Conservation (phyloP, 2,888 invertebrate genomes). For the Acanthoscelides obtectus region DNA sequence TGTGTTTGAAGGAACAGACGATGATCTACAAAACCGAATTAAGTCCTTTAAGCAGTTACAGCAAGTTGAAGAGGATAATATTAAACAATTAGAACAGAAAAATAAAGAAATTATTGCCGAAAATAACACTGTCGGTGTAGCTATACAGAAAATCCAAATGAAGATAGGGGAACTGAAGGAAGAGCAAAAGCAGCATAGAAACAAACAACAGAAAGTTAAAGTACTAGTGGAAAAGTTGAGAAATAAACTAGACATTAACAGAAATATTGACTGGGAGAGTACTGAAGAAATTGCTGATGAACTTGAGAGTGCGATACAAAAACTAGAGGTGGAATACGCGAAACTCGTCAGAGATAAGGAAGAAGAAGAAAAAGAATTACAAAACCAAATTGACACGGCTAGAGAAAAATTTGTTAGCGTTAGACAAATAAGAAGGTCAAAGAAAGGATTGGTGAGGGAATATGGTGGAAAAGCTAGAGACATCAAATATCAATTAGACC, state of each 20-base stretch:
- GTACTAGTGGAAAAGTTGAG: constrained; percentile 40
- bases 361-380: constrained; percentile 51
- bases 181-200: constrained; percentile 46
- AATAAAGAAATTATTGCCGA: constrained; percentile 33
- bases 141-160: constrained; percentile 45
- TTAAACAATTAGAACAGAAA: constrained; percentile 42
- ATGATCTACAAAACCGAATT: constrained; percentile 59
- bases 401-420: constrained; percentile 56
- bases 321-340: constrained; percentile 34
- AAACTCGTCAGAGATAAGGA: constrained; percentile 39
- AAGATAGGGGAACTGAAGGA: constrained; percentile 48
- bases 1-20: constrained; percentile 60
- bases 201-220: constrained; percentile 42
- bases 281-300: constrained; percentile 11
- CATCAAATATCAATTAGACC: constrained; percentile 55
- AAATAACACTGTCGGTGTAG: constrained; percentile 41
- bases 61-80: constrained; percentile 37
- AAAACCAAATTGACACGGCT: constrained; percentile 52
- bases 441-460: constrained; percentile 54
- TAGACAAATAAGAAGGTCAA: constrained; percentile 62
- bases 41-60: constrained; percentile 50
- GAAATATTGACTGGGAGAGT: constrained; percentile 27
- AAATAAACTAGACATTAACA: constrained; percentile 35
- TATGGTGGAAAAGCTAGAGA: constrained; percentile 55
- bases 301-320: constrained; percentile 16